These are phyloP conservation scores for Nothocercus julius DNA, from an alignment of 2,113 vertebrate species.

Conservation along the genomic window DNA sequence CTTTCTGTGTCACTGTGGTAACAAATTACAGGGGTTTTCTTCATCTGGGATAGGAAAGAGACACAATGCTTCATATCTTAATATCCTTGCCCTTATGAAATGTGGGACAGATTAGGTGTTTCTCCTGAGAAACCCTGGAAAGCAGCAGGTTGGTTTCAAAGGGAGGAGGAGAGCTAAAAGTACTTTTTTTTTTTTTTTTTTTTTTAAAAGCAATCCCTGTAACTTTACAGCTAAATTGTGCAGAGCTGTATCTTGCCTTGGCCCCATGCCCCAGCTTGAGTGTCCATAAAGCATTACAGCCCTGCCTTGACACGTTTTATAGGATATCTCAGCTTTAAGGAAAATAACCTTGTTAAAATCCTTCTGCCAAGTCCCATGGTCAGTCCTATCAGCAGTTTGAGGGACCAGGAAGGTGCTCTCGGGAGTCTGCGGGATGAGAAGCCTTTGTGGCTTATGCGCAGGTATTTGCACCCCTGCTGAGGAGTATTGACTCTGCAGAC, in stretches of 20 bases:
- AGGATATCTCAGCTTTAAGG: neutral
- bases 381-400: rapidly evolving
- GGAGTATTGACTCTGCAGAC: neutral
- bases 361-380: neutral
- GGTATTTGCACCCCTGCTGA: rapidly evolving
- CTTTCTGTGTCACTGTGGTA: neutral
- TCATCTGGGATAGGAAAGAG: neutral
- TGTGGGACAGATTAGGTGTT: neutral
- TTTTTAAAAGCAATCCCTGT: neutral
- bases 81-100: neutral
- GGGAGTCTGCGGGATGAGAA: rapidly evolving
- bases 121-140: neutral
- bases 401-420: neutral
- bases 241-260: neutral
- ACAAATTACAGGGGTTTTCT: neutral
- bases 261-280: neutral
- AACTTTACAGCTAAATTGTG: neutral
- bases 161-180: neutral
- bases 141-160: neutral
- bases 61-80: neutral
- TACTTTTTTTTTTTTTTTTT: too few relatives aligned
- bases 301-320: neutral
- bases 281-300: neutral
- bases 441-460: rapidly evolving
- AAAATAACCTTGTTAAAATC: neutral